These are phyloP conservation scores for Phalacrocorax carbo DNA, from an alignment of 2,113 vertebrate species.

Conservation along the genomic window DNA sequence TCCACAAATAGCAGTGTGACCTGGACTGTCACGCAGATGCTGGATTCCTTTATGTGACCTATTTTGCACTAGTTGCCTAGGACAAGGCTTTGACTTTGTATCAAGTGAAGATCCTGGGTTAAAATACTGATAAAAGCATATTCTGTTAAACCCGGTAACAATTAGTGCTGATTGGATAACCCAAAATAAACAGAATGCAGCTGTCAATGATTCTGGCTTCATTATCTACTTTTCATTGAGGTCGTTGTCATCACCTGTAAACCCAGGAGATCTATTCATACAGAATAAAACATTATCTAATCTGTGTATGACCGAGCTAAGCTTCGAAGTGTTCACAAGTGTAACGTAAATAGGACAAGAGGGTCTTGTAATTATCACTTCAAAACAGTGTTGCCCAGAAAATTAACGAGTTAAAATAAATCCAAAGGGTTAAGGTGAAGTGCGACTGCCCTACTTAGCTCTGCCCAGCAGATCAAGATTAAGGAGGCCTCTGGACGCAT, in stretches of 20 bases:
- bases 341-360: not conserved
- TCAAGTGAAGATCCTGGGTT: not conserved
- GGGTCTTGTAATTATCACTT: not conserved
- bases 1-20: slow-evolving; percentile 80
- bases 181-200: not conserved
- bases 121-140: not conserved
- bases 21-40: slow-evolving; percentile 58
- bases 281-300: not conserved
- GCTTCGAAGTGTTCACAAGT: not conserved
- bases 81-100: slow-evolving; percentile 10
- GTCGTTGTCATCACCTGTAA: not conserved
- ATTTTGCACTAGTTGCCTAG: slow-evolving; percentile 28
- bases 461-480: not conserved
- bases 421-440: not conserved
- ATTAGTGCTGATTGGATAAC: not conserved
- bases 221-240: not conserved
- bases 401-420: not conserved
- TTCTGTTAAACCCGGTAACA: not conserved
- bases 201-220: not conserved
- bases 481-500: not conserved
- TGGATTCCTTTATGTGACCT: slow-evolving; percentile 62
- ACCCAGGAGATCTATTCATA: not conserved
- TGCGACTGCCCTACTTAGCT: not conserved
- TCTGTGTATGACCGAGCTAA: not conserved
- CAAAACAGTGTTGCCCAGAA: not conserved